Base-by-base conservation (phyloP, 2,797 vertebrate genomes). In the Silurus aristotelis region DNA sequence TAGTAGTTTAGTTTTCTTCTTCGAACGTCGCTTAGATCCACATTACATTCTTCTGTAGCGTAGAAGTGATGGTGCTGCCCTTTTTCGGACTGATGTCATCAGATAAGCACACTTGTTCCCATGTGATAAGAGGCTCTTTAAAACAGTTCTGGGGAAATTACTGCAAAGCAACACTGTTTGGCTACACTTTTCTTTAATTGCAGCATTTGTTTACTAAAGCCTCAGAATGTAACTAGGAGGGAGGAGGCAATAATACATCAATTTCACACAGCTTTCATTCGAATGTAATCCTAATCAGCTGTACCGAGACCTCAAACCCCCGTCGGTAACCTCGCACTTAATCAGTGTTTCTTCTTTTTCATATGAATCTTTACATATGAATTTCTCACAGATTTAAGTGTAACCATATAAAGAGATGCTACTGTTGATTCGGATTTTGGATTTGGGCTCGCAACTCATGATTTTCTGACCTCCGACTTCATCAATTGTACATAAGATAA, bases 101-200 rank as follows among this genome's bases (percentile, higher is more conserved):
- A 87, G 84, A 88, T 91, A 91, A 93, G 92, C 90, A 92, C 84
- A 87, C 92, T 92, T 88, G 94, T 94, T 94, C 93, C 92, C 93
- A 93, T 92, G 92, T 94, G 94, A 95, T 95, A 95, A 94, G 93
- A 87, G 83, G 83, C 86, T 92, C 87, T 87, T 85, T 80, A 85
- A 80, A 92, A 90, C 84, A 75, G 84, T 83, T 92, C 93, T 91
- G 88, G 89, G 91, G 90, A 93, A 96, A 94, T 93, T 86, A 89
- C 85, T 71, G 89, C 83, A 89, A 91, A 89, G 84, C n/a, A 46
- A 88, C 90, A 71, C 82, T 87, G 90, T 92, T 90, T 89, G 85
- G 91, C 89, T 87, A 83, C 82, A 89, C 88, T 83, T 64, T 84
- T 89, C 64, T 91, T 81, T 92, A 90, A 92, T 92, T 91, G 93